Conservation (phyloP, 2,888 invertebrate species). For the Hemaris fuciformis region DNA sequence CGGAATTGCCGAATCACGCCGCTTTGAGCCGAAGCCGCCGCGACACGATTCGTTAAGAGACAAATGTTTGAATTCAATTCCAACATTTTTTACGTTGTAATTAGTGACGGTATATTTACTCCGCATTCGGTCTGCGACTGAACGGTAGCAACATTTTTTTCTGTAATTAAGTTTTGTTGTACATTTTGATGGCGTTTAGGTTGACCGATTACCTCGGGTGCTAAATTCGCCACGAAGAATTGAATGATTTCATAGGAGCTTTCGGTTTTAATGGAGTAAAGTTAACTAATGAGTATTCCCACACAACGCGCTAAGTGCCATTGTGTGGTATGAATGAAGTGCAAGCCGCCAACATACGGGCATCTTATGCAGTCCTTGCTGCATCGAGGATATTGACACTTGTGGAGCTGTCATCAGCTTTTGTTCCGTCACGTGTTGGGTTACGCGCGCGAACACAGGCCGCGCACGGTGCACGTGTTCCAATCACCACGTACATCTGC, state of each 20-base stretch:
- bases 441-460: conserved; percentile 52
- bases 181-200: conserved; percentile 49
- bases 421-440: conserved; percentile 70
- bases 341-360: conserved; percentile 70
- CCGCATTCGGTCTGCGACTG: conserved; percentile 58
- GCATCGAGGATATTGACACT: conserved; percentile 76
- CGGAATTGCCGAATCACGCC: conserved; percentile 77
- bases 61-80: conserved; percentile 81
- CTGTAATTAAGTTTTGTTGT: conserved; percentile 65
- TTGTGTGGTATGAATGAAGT: conserved; percentile 65
- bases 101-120: conserved; percentile 75
- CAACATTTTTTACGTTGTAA: conserved; percentile 64
- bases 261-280: conserved; percentile 5
- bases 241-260: conserved; percentile 20
- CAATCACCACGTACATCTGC: conserved; percentile 1
- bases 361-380: conserved; percentile 64
- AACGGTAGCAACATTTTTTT: conserved; percentile 62
- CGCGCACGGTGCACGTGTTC: conserved; percentile 54
- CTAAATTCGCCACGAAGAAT: conserved; percentile 30
- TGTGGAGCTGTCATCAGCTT: conserved; percentile 60
- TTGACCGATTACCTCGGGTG: conserved; percentile 39
- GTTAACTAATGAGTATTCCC: conserved; percentile 42
- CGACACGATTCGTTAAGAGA: conserved; percentile 81
- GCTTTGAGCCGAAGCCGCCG: conserved; percentile 73
- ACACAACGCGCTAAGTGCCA: conserved; percentile 59